These are phyloP conservation scores for Catamblyrhynchus diadema DNA, from an alignment of 2,797 vertebrate genomes.

Conservation along the genomic window DNA sequence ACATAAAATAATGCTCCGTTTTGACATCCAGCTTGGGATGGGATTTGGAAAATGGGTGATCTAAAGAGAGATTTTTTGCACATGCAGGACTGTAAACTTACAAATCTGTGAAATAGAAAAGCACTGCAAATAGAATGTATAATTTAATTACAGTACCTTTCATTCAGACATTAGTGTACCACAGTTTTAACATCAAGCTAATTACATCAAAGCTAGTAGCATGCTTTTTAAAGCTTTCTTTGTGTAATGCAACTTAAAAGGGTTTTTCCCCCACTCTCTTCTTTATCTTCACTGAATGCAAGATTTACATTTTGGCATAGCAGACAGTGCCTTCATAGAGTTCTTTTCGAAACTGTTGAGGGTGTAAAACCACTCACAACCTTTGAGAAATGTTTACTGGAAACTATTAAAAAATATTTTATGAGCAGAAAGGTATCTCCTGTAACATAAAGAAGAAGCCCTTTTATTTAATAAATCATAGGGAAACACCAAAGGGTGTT, in stretches of 20 bases:
- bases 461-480: background rate
- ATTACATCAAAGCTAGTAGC: conserved; percentile 10
- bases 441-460: background rate
- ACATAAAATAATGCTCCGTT: background rate
- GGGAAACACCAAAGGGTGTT: background rate
- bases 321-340: background rate
- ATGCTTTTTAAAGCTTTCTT: background rate
- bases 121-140: background rate
- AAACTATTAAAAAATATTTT: background rate
- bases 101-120: background rate
- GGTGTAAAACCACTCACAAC: background rate
- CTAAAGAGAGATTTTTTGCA: background rate
- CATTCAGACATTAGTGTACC: background rate
- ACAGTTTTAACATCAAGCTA: conserved; percentile 56
- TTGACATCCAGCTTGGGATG: background rate
- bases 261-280: background rate
- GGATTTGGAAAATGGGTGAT: background rate
- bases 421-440: background rate
- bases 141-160: conserved; percentile 10
- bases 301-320: conserved; percentile 3
- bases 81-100: background rate
- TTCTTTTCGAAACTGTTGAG: background rate
- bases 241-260: background rate
- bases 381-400: background rate
- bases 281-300: background rate